Percentiles rank a stretch among this genome's conserved stretches.
These are phyloP conservation scores for Camponotus vicinus DNA, from an alignment of 1,140 invertebrate genomes.

Conservation along the genomic window DNA sequence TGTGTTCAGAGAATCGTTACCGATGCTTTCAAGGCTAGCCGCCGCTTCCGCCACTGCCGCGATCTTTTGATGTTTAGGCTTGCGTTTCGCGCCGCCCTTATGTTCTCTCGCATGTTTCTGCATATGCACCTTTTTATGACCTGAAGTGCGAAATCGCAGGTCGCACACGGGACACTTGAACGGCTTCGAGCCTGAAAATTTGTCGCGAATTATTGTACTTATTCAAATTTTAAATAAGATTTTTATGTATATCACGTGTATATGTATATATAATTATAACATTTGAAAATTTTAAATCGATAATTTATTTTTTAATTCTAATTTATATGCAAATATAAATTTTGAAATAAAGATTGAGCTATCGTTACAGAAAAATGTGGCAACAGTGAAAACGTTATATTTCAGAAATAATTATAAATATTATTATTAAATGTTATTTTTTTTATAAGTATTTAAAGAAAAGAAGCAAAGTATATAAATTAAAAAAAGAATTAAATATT, in stretches of 20 bases:
- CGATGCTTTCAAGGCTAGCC: conserved; percentile 60
- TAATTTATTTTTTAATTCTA: no score
- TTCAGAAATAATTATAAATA: no score
- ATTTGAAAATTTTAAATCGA: background rate
- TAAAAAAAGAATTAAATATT: no score
- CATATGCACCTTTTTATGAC: conserved; percentile 89
- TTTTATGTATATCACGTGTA: background rate
- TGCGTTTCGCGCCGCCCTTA: conserved; percentile 69
- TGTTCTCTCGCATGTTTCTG: conserved; percentile 86
- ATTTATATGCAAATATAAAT: no score
- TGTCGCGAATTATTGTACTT: conserved; percentile 31
- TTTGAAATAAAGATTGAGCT: no score
- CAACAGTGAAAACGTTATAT: no score
- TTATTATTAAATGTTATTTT: no score
- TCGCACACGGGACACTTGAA: conserved; percentile 90
- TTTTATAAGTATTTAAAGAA: no score
- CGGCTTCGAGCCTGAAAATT: conserved; percentile 88
- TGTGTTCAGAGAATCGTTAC: conserved; percentile 6
- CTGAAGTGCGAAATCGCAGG: conserved; percentile 89
- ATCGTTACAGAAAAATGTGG: no score
- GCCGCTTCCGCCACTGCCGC: conserved; percentile 68
- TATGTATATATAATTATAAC: background rate
- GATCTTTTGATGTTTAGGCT: conserved; percentile 69
- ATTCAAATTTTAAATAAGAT: background rate
- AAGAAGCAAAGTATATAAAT: no score